phyloP scores from a whole-genome alignment of 2,113 vertebrate genomes.

The Hassar affinis region DNA sequence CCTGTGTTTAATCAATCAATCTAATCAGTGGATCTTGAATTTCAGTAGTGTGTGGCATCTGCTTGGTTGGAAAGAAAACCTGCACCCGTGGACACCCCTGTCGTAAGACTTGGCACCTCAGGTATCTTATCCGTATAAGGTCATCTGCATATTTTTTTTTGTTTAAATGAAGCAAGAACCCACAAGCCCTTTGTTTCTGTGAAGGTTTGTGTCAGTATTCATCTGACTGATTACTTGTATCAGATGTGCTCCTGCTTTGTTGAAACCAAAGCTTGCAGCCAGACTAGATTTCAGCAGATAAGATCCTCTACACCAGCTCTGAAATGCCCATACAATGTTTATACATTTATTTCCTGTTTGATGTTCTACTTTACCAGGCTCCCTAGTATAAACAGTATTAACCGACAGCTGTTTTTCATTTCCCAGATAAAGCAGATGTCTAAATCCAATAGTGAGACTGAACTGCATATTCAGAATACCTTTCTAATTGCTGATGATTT shows the following conservation, averaged over 20 bases:
- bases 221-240: conserved; percentile 2
- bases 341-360: background rate
- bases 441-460: conserved; percentile 68
- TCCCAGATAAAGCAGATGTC: conserved; percentile 67
- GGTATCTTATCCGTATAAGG: background rate
- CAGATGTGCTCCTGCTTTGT: background rate
- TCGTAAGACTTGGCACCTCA: background rate
- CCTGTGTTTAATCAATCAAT: no score
- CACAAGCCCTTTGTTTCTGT: background rate
- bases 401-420: conserved; percentile 10
- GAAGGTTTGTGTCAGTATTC: background rate
- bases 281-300: background rate
- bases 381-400: background rate
- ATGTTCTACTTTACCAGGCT: background rate
- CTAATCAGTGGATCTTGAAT: no score
- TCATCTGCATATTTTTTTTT: background rate
- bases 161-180: background rate
- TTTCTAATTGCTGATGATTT: conserved; percentile 86
- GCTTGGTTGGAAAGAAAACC: no score
- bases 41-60: no score
- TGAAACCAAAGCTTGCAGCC: background rate
- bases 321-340: background rate
- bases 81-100: no score
- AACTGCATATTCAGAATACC: conserved; percentile 81
- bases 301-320: background rate